These are phyloP conservation scores for Drosophila arizonae DNA, from an alignment of 1,140 invertebrate species.

Conservation along the genomic window DNA sequence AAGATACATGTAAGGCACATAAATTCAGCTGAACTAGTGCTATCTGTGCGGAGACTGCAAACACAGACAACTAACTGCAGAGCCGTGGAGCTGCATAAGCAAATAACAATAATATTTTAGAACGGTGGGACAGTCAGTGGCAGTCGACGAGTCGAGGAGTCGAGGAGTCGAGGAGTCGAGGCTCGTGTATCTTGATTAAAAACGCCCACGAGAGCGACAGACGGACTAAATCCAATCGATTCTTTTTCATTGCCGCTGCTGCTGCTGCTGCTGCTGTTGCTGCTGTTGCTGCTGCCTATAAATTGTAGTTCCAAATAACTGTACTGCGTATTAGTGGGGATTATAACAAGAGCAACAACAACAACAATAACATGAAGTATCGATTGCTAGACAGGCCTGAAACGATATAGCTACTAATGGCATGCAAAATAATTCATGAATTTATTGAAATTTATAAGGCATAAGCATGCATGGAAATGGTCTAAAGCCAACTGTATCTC, in stretches of 20 bases:
- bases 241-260: constrained; percentile 5
- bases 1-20: constrained; percentile 9
- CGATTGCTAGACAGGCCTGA: constrained; percentile 33
- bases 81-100: constrained; percentile 33
- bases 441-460: constrained; percentile 78
- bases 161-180: constrained; percentile 6
- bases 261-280: constrained; percentile 1
- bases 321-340: constrained; percentile 58
- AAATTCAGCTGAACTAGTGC: constrained; percentile 9
- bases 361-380: constrained; percentile 15
- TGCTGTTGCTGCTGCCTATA: constrained; percentile 31
- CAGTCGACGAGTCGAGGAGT: neutral
- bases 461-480: constrained; percentile 24
- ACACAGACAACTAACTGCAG: neutral
- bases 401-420: constrained; percentile 34
- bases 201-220: constrained; percentile 49
- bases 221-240: constrained; percentile 40
- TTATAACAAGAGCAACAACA: constrained; percentile 37
- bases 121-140: constrained; percentile 1
- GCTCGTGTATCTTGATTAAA: constrained; percentile 67
- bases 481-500: constrained; percentile 39
- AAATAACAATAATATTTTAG: constrained; percentile 55
- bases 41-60: constrained; percentile 8
- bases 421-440: constrained; percentile 74
- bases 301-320: constrained; percentile 48